phyloP scores from a whole-genome alignment of 1,140 invertebrate species.

The Nomia melanderi region DNA sequence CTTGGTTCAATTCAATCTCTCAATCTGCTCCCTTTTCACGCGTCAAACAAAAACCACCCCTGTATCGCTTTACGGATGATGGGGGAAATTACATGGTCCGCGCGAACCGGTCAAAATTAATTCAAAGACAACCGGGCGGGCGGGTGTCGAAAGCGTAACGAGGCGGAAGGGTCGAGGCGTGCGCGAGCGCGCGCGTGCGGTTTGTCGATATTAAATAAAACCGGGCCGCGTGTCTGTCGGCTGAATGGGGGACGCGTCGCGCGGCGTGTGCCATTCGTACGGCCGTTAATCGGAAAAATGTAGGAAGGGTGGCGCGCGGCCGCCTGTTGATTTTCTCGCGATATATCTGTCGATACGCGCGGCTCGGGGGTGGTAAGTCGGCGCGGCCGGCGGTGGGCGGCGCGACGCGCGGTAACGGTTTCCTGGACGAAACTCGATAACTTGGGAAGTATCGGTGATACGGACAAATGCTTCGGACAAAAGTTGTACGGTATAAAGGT shows the following conservation, averaged over 20 bases:
- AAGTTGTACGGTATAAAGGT: no score
- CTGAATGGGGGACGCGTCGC: constrained; percentile 12
- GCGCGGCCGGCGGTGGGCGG: not conserved
- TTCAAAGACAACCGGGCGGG: not conserved
- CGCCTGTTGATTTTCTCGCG: constrained; percentile 72
- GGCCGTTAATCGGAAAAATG: constrained; percentile 66
- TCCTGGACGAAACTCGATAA: no score
- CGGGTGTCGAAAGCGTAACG: not conserved
- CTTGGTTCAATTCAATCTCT: no score
- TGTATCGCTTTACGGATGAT: no score
- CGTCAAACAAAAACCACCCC: no score
- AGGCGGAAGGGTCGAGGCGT: no score
- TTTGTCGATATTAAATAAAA: constrained; percentile 10
- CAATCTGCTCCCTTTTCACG: no score
- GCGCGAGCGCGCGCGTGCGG: not conserved
- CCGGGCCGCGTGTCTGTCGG: no score
- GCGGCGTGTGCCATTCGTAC: constrained; percentile 41
- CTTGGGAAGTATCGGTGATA: no score
- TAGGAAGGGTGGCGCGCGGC: constrained; percentile 51
- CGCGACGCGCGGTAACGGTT: no score
- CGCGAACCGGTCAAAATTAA: not conserved
- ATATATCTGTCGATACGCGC: constrained; percentile 56
- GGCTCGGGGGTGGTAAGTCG: not conserved
- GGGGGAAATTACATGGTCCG: not conserved
- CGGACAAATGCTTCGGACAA: no score